Conservation (phyloP, 2,888 invertebrate genomes). For the Drosophila paramelanica region DNA sequence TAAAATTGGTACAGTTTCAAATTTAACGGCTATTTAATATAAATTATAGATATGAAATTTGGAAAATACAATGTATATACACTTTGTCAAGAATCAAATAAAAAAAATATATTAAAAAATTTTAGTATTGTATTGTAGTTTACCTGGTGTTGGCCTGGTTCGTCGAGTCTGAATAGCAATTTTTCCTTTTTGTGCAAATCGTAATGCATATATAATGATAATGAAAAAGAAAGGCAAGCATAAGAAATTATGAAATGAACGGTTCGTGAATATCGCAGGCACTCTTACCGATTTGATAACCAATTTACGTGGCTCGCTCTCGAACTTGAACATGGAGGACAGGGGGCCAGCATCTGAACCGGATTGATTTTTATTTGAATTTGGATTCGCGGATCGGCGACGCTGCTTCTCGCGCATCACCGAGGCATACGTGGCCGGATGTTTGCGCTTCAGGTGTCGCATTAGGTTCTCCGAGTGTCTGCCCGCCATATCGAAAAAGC, state of each 20-base stretch:
- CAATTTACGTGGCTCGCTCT: constrained; percentile 49
- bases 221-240: not conserved
- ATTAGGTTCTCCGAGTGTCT: constrained; percentile 66
- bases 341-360: constrained; percentile 40
- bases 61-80: too few species aligned
- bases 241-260: not conserved
- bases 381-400: constrained; percentile 25
- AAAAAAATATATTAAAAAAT: too few species aligned
- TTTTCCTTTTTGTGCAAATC: constrained; percentile 27
- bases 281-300: constrained; percentile 55
- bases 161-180: constrained; percentile 42
- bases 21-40: too few species aligned
- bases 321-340: constrained; percentile 54
- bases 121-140: too few species aligned
- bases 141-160: constrained; percentile 38
- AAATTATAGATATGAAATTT: too few species aligned
- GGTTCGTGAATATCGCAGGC: not conserved
- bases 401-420: constrained; percentile 45
- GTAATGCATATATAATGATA: not conserved
- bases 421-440: constrained; percentile 41
- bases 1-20: too few species aligned
- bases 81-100: too few species aligned
- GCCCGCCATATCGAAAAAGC: constrained; percentile 62
- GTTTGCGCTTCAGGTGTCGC: constrained; percentile 65
- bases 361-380: constrained; percentile 13